Base-by-base conservation (phyloP, 1,140 invertebrate species). In the Maconellicoccus hirsutus region DNA sequence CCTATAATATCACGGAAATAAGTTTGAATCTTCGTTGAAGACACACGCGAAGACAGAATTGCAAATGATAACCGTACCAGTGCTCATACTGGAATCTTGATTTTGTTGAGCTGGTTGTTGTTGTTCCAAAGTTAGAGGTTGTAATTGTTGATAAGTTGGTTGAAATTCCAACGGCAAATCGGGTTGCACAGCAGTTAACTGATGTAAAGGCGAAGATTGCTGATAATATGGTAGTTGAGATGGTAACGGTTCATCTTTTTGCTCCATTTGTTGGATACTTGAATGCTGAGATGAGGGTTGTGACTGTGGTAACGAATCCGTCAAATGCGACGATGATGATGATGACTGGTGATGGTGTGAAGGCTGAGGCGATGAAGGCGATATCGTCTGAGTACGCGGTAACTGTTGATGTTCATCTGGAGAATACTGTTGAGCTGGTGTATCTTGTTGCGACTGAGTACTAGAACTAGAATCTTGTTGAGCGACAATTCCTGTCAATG, bases 71-170 rank as follows among this genome's bases (percentile, higher is more conserved):
- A 52, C 4, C 10, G 2, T 52, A 52, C 89, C 89, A 85, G 91
- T 93, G 86, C 91, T 94, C 88, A 94, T 92, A 86, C 94, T 94
- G 82, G 92, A 94, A 86, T 94, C 92, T 85, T 93, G 91, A 87
- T 87, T 93, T 86, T 90, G 86, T 85, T 87, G 85, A 83, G 88
- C 87, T 16, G 42, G 42, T 52, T 52, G 42, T 19, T 52, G 42
- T 52, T 52, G 42, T 16, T 52, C 42, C 42, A 52, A 52, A 4
- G 42, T 52, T 52, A 52, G n/a, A 52, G 42, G 42, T 52, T 52
- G 42, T 52, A 52, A 52, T 52, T 52, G 42, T 52, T 52, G 42
- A 52, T 52, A 52, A 16, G 42, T 52, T 52, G 42, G 42, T 52
- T 52, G 42, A 52, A 52, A 52, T 16, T 52, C 42, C 42, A 16